A percentile compares a stretch with the other conserved stretches of the same genome.
Conservation (phyloP, 2,113 vertebrate species). For the Rhinoderma darwinii region DNA sequence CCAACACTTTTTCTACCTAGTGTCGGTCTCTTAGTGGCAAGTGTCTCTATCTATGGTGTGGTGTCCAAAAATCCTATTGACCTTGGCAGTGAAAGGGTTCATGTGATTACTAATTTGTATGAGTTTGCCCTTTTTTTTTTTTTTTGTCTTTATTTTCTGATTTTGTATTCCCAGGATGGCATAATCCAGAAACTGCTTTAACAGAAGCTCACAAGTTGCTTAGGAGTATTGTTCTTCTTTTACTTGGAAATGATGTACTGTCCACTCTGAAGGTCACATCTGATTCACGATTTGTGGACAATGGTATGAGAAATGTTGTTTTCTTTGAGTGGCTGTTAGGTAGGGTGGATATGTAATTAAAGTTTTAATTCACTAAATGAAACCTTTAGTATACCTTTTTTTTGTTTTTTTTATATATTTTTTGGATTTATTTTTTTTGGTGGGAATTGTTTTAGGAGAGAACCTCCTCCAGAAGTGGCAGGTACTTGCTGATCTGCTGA, state of each 20-base stretch:
- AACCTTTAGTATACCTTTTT: neutral
- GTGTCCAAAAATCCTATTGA: too few species aligned
- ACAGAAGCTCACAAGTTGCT: slow-evolving; percentile 84
- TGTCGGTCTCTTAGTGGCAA: too few species aligned
- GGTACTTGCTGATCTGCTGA: slow-evolving; percentile 82
- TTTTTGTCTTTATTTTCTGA: too few species aligned
- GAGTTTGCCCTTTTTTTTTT: too few species aligned
- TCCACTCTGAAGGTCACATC: slow-evolving; percentile 59
- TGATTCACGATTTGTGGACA: slow-evolving; percentile 75
- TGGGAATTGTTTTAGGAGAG: too few species aligned
- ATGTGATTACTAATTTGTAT: too few species aligned
- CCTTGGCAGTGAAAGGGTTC: too few species aligned
- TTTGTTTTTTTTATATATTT: neutral
- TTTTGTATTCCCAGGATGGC: slow-evolving; percentile 72
- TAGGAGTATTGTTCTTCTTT: slow-evolving; percentile 80
- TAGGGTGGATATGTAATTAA: neutral
- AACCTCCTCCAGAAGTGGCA: slow-evolving; percentile 90
- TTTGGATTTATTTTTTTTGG: neutral
- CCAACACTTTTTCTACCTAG: too few species aligned
- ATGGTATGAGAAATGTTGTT: slow-evolving; percentile 70
- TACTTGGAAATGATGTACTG: slow-evolving; percentile 78
- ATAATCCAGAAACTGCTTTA: slow-evolving; percentile 77
- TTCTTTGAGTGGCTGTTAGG: too few species aligned
- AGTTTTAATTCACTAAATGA: too few species aligned
- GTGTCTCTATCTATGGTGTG: too few species aligned